Percentiles rank a stretch among this genome's conserved stretches.
phyloP scores from a whole-genome alignment of 2,797 vertebrate species.

The Salarias fasciatus region DNA sequence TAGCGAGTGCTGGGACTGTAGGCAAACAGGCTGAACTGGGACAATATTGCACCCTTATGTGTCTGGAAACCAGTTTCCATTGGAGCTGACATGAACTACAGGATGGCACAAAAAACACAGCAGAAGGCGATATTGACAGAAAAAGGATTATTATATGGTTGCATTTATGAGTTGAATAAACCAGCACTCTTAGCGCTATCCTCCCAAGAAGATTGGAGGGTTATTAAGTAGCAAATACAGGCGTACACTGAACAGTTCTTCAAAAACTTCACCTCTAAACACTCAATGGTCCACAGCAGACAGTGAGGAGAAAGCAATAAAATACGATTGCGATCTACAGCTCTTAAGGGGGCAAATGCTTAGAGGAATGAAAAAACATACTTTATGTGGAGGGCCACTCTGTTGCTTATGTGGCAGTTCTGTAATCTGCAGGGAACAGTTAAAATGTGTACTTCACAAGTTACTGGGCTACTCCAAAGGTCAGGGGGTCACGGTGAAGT shows the following conservation, averaged over 20 bases:
- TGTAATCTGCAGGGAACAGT: neutral
- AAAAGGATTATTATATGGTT: too few relatives aligned
- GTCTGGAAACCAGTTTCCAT: too few relatives aligned
- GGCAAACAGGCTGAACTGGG: neutral
- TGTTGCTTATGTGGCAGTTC: neutral
- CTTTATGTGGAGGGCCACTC: neutral
- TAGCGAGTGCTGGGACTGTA: conserved; percentile 4
- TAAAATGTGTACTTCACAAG: neutral
- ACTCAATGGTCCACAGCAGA: neutral
- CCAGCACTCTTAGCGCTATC: too few relatives aligned
- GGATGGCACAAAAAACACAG: too few relatives aligned
- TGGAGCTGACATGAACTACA: too few relatives aligned
- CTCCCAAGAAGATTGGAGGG: too few relatives aligned
- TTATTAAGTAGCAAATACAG: too few relatives aligned
- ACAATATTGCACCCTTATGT: too few relatives aligned
- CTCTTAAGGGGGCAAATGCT: neutral
- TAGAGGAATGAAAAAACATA: neutral
- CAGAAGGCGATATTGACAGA: too few relatives aligned
- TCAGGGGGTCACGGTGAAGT: neutral
- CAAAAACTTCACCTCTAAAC: too few relatives aligned
- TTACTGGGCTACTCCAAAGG: neutral
- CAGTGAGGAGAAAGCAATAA: neutral
- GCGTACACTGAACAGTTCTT: too few relatives aligned
- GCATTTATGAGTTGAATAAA: too few relatives aligned
- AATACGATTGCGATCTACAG: neutral